Conservation (phyloP, 2,113 vertebrate genomes). For the Orycteropus afer region DNA sequence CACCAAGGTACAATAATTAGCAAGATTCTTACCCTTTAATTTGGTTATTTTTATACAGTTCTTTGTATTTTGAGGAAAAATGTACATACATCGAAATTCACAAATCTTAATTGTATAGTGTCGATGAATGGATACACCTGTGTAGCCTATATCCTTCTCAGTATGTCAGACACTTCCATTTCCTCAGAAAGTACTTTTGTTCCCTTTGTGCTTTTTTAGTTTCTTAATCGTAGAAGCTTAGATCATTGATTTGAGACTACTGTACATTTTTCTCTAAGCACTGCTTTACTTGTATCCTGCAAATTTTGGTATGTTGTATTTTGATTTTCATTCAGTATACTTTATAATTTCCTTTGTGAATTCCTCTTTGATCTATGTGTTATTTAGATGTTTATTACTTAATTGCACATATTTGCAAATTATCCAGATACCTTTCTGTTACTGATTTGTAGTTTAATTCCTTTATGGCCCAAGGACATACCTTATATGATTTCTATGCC, state of each 20-base stretch:
- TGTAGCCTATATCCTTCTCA: background rate
- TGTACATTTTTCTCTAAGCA: background rate
- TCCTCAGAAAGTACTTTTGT: background rate
- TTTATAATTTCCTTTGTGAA: background rate
- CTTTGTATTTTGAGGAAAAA: background rate
- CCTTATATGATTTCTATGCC: background rate
- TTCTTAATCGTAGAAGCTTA: background rate
- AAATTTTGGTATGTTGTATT: background rate
- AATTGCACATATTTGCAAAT: background rate
- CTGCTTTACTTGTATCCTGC: background rate
- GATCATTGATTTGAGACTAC: background rate
- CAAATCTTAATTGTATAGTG: background rate
- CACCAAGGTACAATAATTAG: background rate
- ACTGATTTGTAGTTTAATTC: background rate
- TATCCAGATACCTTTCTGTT: background rate
- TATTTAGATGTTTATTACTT: constrained; percentile 16
- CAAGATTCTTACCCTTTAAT: background rate
- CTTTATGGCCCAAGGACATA: background rate
- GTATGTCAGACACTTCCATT: background rate
- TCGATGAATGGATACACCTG: background rate
- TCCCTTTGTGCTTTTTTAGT: background rate
- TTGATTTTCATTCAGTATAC: background rate
- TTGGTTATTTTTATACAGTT: constrained; percentile 24
- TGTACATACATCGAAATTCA: background rate
- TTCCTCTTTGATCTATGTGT: background rate